These are phyloP conservation scores for Heliconius ethilla DNA, from an alignment of 2,888 invertebrate species.

Conservation along the genomic window DNA sequence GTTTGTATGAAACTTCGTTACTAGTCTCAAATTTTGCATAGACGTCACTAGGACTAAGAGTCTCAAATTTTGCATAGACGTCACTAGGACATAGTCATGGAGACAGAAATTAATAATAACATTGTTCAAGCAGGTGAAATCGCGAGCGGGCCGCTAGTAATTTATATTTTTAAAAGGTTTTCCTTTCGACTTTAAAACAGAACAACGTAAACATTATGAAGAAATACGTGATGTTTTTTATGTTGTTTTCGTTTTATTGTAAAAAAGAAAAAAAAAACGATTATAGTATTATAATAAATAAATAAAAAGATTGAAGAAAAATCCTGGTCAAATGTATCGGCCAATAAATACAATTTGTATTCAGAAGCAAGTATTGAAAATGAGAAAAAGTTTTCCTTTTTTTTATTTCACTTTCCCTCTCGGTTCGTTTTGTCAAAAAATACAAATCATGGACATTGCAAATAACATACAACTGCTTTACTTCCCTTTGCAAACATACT, in stretches of 20 bases:
- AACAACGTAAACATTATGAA: neutral
- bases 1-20: no score
- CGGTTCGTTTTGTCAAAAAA: constrained; percentile 19
- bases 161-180: neutral
- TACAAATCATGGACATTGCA: constrained; percentile 8
- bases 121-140: no score
- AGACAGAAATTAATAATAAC: no score
- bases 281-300: neutral
- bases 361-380: constrained; percentile 16
- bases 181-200: neutral
- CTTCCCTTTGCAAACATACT: constrained; percentile 19
- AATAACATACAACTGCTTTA: constrained; percentile 2
- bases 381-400: constrained; percentile 22
- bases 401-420: constrained; percentile 13
- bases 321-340: constrained; percentile 18
- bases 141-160: no score
- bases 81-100: no score
- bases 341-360: constrained; percentile 13
- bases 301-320: constrained; percentile 3
- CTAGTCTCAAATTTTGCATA: no score
- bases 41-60: no score
- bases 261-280: neutral
- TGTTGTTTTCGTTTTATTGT: neutral
- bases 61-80: no score
- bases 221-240: neutral